These are phyloP conservation scores for Kryptolebias marmoratus DNA, from an alignment of 2,113 vertebrate genomes.

Conservation along the genomic window DNA sequence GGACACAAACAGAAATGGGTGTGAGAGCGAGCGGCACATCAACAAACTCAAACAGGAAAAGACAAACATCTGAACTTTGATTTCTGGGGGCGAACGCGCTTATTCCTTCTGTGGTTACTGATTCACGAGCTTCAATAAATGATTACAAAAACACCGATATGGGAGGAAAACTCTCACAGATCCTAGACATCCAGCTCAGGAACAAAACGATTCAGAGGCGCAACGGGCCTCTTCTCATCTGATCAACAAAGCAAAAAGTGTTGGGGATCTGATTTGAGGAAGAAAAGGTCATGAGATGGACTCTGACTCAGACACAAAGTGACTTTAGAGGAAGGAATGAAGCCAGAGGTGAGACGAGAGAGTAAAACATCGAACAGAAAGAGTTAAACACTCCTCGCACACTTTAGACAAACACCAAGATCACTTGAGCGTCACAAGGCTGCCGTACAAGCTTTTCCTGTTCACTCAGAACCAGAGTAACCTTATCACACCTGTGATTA, in stretches of 20 bases:
- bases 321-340: not conserved
- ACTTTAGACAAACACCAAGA: conserved; percentile 35
- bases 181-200: conserved; percentile 5
- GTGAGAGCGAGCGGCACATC: conserved; percentile 24
- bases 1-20: conserved; percentile 29
- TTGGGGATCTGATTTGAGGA: conserved; percentile 14
- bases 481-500: conserved; percentile 24
- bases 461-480: conserved; percentile 22
- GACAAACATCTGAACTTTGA: conserved; percentile 61
- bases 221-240: not conserved
- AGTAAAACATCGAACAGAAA: conserved; percentile 23
- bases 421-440: conserved; percentile 38
- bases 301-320: not conserved
- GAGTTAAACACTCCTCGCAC: conserved; percentile 15
- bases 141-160: conserved; percentile 40
- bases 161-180: conserved; percentile 25
- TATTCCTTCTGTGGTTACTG: conserved; percentile 51
- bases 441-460: conserved; percentile 67
- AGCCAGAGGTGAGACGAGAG: not conserved
- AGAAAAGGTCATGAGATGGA: not conserved
- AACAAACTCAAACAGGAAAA: conserved; percentile 38
- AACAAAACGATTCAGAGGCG: not conserved
- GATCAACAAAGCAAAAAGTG: not conserved
- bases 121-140: conserved; percentile 58
- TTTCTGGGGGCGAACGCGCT: conserved; percentile 22